These are phyloP conservation scores for Damaliscus lunatus DNA, from an alignment of 2,113 vertebrate genomes.

Conservation along the genomic window DNA sequence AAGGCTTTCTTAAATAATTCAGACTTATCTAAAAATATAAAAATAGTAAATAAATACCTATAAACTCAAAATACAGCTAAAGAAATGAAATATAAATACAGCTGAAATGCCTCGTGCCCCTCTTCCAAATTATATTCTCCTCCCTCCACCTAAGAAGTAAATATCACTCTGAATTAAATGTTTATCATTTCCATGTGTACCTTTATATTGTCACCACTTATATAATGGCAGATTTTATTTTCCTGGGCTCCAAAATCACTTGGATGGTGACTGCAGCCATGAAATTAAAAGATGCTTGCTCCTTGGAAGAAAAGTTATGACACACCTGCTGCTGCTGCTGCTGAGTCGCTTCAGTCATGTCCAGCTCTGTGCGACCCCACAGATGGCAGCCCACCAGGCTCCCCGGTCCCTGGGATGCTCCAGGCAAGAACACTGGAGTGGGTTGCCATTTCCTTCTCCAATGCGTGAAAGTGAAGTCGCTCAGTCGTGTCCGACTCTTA, in stretches of 20 bases:
- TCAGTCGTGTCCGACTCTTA: too few relatives aligned
- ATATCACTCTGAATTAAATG: background rate
- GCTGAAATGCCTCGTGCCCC: background rate
- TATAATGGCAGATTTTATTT: background rate
- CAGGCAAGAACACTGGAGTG: too few relatives aligned
- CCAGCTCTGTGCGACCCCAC: too few relatives aligned
- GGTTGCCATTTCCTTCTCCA: too few relatives aligned
- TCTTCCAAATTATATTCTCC: background rate
- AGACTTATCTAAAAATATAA: background rate
- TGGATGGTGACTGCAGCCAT: background rate
- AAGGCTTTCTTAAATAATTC: background rate
- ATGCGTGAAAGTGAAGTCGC: too few relatives aligned
- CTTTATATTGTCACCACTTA: background rate
- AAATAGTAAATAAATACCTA: background rate
- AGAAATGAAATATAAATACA: background rate
- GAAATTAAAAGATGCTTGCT: background rate
- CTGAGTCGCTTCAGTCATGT: too few relatives aligned
- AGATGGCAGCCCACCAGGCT: too few relatives aligned
- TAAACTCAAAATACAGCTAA: background rate
- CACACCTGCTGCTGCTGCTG: background rate
- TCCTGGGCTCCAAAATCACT: background rate
- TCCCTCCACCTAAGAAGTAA: background rate
- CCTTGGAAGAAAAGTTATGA: background rate
- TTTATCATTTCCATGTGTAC: background rate
- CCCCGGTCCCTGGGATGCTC: too few relatives aligned